A percentile compares a stretch with the other conserved stretches of the same genome.
Evolutionary conservation across 2,888 invertebrate genomes (phyloP).

Genomic region (Neocrepidodera transversa): DNA sequence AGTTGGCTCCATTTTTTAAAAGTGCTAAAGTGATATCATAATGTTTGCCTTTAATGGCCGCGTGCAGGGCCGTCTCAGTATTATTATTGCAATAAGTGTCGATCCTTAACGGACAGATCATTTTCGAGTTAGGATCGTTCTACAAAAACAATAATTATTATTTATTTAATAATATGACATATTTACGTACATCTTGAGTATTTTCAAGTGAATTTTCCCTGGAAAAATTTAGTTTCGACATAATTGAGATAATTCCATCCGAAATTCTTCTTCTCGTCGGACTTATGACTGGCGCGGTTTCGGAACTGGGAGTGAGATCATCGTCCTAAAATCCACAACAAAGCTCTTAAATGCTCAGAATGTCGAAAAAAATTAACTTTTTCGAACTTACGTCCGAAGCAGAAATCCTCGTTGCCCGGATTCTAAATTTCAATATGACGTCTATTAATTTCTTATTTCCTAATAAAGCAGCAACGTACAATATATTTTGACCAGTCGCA

Average conservation of each 20-base stretch:
- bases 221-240: slow-evolving; percentile 79
- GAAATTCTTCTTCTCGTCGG: slow-evolving; percentile 79
- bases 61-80: slow-evolving; percentile 83
- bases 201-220: slow-evolving; percentile 61
- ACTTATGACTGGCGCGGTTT: slow-evolving; percentile 56
- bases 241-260: slow-evolving; percentile 86
- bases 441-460: slow-evolving; percentile 83
- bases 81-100: slow-evolving; percentile 79
- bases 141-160: slow-evolving; percentile 29
- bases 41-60: slow-evolving; percentile 79
- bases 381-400: slow-evolving; percentile 46
- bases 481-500: slow-evolving; percentile 87
- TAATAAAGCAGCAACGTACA: slow-evolving; percentile 87
- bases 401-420: slow-evolving; percentile 64
- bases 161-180: too few species aligned
- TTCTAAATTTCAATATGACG: slow-evolving; percentile 74
- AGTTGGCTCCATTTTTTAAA: slow-evolving; percentile 80
- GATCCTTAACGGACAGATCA: slow-evolving; percentile 74
- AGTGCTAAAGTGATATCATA: slow-evolving; percentile 74
- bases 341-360: background rate
- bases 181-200: slow-evolving; percentile 47
- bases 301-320: slow-evolving; percentile 55
- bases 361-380: background rate
- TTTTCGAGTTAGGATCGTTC: slow-evolving; percentile 52
- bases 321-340: slow-evolving; percentile 54